phyloP scores from a whole-genome alignment of 1,140 invertebrate species.

The Gryllus bimaculatus region DNA sequence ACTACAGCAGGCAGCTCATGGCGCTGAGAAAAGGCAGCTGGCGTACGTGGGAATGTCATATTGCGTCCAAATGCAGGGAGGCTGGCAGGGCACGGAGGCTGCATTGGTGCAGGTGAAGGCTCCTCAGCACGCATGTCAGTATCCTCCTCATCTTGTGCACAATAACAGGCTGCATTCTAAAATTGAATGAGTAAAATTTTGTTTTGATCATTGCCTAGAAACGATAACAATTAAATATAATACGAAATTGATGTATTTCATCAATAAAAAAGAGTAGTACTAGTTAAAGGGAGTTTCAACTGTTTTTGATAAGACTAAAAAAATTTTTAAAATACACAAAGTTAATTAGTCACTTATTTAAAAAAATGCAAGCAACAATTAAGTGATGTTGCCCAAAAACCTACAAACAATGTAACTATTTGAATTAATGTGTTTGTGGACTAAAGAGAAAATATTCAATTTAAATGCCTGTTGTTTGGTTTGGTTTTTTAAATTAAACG shows the following conservation, averaged over 20 bases:
- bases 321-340: too few species aligned
- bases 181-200: background rate
- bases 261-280: too few species aligned
- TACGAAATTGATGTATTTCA: too few species aligned
- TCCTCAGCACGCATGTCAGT: conserved; percentile 32
- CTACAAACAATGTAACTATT: background rate
- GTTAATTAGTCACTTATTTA: too few species aligned
- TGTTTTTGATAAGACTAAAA: too few species aligned
- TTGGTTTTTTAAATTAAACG: too few species aligned
- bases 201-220: background rate
- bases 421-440: too few species aligned
- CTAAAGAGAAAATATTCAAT: too few species aligned
- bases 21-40: conserved; percentile 36
- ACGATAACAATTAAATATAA: too few species aligned
- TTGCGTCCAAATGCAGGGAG: conserved; percentile 30
- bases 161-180: conserved; percentile 41
- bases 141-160: conserved; percentile 34
- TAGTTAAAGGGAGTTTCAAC: too few species aligned
- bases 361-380: background rate
- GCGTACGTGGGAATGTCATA: conserved; percentile 49
- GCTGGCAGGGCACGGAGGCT: conserved; percentile 30
- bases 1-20: conserved; percentile 51
- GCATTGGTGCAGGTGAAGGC: conserved; percentile 24
- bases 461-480: too few species aligned
- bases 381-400: background rate